Conservation (phyloP, 2,888 invertebrate species). For the Beris morrisii region DNA sequence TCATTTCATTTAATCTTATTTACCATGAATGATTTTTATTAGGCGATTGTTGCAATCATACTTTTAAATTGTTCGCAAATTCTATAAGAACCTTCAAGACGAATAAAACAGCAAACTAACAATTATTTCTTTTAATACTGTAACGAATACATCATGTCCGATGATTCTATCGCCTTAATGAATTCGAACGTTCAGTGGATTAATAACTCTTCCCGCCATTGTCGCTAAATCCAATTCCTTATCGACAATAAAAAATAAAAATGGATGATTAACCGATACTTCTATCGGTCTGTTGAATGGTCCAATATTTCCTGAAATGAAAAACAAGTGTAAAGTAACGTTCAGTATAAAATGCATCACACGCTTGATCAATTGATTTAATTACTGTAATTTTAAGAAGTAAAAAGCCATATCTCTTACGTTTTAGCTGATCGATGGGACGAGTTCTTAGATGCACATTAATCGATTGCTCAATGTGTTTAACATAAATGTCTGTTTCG, state of each 20-base stretch:
- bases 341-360: slow-evolving; percentile 12
- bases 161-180: slow-evolving; percentile 48
- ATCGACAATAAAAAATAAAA: slow-evolving; percentile 83
- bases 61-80: too few relatives aligned
- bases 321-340: slow-evolving; percentile 35
- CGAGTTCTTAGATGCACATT: slow-evolving; percentile 81
- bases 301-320: slow-evolving; percentile 50
- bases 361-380: slow-evolving; percentile 53
- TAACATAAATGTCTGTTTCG: slow-evolving; percentile 75
- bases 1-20: too few relatives aligned
- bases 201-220: slow-evolving; percentile 80
- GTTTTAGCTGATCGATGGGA: slow-evolving; percentile 56
- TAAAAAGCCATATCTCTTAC: slow-evolving; percentile 45
- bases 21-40: too few relatives aligned
- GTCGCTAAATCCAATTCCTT: slow-evolving; percentile 75
- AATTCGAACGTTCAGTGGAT: slow-evolving; percentile 80
- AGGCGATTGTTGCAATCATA: too few relatives aligned
- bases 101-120: too few relatives aligned
- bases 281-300: slow-evolving; percentile 61
- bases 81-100: neutral
- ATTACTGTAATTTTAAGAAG: slow-evolving; percentile 33
- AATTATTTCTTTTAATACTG: neutral
- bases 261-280: slow-evolving; percentile 80
- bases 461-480: slow-evolving; percentile 82
- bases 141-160: neutral